Base-by-base conservation (phyloP, 2,888 invertebrate species). In the Leucophora obtusa region DNA sequence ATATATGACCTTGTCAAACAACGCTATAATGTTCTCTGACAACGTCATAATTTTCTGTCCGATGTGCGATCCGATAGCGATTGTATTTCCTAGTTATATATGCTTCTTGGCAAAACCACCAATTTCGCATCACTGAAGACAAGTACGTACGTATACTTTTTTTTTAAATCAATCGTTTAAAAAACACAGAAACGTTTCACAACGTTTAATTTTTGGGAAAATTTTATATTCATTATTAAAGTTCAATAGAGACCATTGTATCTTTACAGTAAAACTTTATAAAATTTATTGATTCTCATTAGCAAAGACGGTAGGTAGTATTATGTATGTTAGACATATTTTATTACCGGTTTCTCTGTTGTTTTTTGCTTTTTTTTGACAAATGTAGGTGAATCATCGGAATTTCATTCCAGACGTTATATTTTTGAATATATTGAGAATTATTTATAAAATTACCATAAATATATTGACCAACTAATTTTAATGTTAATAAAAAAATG, bases 371-470 rank as follows among this genome's bases (percentile, higher is more conserved):
- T n/a, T 66, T 15, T 33, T 14, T 21, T 18, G 35, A 21, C 51
- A 68, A 63, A 35, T 72, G 63, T 50, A 33, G 28, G 68, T 73
- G 78, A 79, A 73, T 79, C 72, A 72, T 66, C 53, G 78, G 69
- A 65, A 73, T 79, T 79, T 73, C 63, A 59, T 75, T 56, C 35
- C 68, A 69, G 43, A 73, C 28, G 10, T 62, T 68, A 62, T 51
- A 35, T 66, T 72, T 72, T 68, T 43, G 38, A 54, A 18, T 17
- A 68, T 72, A 72, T 68, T 58, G n/a, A 62, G 68, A 63, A 78
- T 72, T 73, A 65, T 59, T 51, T 58, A 33, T 38, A 18, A 65
- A 65, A 51, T 51, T 10, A 73, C 35, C 28, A 28, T 56, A 47
- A 63, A 18, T 7, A 11, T 56, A 28, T 50, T 35, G 24, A 28